A percentile compares a stretch with the other conserved stretches of the same genome.
Evolutionary conservation across 2,888 invertebrate genomes (phyloP).

Genomic region (Dicyrtomina minuta): DNA sequence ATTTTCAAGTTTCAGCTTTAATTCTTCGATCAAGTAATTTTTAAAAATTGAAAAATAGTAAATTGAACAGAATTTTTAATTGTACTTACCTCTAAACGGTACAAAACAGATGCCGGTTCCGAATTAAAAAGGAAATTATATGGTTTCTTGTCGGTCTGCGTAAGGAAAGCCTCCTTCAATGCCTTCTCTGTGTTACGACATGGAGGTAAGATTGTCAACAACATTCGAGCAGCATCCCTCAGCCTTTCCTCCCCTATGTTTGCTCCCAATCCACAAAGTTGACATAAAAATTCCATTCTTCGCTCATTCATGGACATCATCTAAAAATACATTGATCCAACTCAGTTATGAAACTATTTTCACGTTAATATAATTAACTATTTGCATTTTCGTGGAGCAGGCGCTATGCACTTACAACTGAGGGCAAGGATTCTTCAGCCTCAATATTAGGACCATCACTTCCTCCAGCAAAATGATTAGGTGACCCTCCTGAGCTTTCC

Average conservation of each 20-base stretch:
- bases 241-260: slow-evolving; percentile 75
- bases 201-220: slow-evolving; percentile 79
- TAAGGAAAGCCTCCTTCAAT: slow-evolving; percentile 62
- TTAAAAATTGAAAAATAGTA: too few species aligned
- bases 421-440: slow-evolving; percentile 85
- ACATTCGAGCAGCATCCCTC: slow-evolving; percentile 77
- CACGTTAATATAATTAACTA: too few species aligned
- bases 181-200: slow-evolving; percentile 67
- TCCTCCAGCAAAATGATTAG: slow-evolving; percentile 67
- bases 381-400: too few species aligned
- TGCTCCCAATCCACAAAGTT: slow-evolving; percentile 85
- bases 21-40: too few species aligned
- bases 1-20: too few species aligned
- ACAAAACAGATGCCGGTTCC: slow-evolving; percentile 62
- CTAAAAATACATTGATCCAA: slow-evolving; percentile 60
- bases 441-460: slow-evolving; percentile 78
- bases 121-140: slow-evolving; percentile 51
- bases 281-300: slow-evolving; percentile 56
- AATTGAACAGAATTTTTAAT: too few species aligned
- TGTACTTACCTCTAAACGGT: slow-evolving; percentile 69
- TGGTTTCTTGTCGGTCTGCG: slow-evolving; percentile 50
- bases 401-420: slow-evolving; percentile 76
- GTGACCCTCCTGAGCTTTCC: slow-evolving; percentile 90
- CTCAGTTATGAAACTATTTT: not conserved
- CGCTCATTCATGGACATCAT: slow-evolving; percentile 69